Evolutionary conservation across 2,797 vertebrate genomes (phyloP).

Genomic region (Vespertilio murinus): DNA sequence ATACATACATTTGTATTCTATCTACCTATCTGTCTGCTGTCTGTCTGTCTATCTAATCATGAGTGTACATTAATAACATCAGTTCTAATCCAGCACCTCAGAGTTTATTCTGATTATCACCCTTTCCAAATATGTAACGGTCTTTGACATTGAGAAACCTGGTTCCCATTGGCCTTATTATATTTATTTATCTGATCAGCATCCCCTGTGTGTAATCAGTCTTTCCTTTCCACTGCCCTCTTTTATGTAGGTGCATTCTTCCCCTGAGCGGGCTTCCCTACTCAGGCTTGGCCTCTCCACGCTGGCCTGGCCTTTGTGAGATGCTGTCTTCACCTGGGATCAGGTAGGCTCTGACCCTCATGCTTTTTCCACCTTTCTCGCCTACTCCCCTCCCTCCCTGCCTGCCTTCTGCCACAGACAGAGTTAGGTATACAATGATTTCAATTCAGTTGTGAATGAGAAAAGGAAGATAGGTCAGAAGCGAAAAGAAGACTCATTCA

Average conservation of each 20-base stretch:
- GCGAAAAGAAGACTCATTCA: not conserved
- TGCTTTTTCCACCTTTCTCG: not conserved
- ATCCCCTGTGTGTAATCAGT: not conserved
- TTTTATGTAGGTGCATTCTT: not conserved
- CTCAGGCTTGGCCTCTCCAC: not conserved
- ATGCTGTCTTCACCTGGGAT: not conserved
- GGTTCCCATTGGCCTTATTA: not conserved
- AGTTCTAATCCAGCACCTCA: not conserved
- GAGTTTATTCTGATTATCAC: not conserved
- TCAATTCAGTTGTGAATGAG: slow-evolving; percentile 4
- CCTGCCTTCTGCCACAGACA: not conserved
- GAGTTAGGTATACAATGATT: not conserved
- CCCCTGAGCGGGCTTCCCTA: not conserved
- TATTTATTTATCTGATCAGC: not conserved
- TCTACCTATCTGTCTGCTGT: not conserved
- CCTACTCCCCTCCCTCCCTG: not conserved
- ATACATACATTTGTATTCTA: not conserved
- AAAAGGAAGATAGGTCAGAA: not conserved
- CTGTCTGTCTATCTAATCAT: not conserved
- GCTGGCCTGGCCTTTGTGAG: not conserved
- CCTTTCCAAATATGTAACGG: not conserved
- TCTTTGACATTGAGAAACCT: not conserved
- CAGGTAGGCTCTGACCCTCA: not conserved
- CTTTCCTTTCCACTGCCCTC: not conserved
- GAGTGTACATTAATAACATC: not conserved